phyloP scores from a whole-genome alignment of 2,797 vertebrate species.

The Okamejei kenojei region DNA sequence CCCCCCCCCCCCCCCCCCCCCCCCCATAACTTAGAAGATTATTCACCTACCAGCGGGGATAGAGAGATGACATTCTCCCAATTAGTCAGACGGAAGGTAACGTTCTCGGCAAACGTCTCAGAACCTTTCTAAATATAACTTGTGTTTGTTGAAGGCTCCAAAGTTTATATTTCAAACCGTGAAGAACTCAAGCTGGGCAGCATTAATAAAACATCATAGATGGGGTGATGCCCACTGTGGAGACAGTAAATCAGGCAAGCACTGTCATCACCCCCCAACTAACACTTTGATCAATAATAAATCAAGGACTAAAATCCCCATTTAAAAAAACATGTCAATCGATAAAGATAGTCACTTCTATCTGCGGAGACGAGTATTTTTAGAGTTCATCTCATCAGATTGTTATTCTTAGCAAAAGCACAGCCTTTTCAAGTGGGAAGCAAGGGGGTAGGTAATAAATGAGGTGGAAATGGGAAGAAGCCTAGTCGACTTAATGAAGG shows the following conservation, averaged over 20 bases:
- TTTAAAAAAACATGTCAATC: not conserved
- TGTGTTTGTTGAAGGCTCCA: not conserved
- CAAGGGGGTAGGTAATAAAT: no score
- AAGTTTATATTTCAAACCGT: not conserved
- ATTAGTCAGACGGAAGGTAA: not conserved
- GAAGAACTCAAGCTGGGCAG: not conserved
- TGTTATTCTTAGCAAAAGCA: not conserved
- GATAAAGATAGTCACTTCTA: not conserved
- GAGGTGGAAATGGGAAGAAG: not conserved
- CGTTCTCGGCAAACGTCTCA: not conserved
- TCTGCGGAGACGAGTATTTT: not conserved
- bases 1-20: no score
- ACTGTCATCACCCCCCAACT: not conserved
- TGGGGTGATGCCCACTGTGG: not conserved
- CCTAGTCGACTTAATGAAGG: not conserved
- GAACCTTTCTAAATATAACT: not conserved
- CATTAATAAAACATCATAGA: not conserved
- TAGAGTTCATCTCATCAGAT: not conserved
- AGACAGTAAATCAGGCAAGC: not conserved
- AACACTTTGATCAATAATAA: conserved; percentile 26
- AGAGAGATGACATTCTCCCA: not conserved
- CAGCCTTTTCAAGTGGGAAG: not conserved
- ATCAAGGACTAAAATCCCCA: conserved; percentile 5
- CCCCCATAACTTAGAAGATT: not conserved
- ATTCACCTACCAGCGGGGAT: not conserved